phyloP scores from a whole-genome alignment of 1,140 invertebrate species.

The Papilio polyxenes region DNA sequence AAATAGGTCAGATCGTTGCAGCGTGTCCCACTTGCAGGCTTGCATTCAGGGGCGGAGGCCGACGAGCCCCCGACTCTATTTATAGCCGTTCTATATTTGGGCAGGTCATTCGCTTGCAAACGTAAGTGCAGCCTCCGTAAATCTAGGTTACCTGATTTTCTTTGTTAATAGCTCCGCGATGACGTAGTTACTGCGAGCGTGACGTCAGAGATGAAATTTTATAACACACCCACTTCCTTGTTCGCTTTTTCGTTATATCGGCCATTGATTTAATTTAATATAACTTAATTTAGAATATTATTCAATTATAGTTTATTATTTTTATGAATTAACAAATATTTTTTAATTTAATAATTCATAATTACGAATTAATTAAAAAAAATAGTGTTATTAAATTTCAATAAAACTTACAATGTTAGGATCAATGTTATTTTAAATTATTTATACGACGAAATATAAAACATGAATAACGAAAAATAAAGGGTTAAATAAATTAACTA shows the following conservation, averaged over 20 bases:
- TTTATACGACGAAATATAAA: neutral
- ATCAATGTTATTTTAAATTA: neutral
- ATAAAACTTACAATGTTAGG: too few relatives aligned
- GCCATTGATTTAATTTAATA: neutral
- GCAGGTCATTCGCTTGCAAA: conserved; percentile 73
- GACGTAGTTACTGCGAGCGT: conserved; percentile 65
- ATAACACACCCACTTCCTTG: conserved; percentile 34
- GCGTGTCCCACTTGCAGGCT: conserved; percentile 69
- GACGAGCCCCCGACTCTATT: conserved; percentile 66
- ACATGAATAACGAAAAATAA: neutral
- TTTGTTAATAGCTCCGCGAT: conserved; percentile 68
- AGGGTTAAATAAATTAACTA: neutral
- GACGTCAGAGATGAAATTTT: conserved; percentile 62
- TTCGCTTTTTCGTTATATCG: conserved; percentile 3
- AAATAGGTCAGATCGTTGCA: conserved; percentile 80
- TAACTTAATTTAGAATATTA: neutral
- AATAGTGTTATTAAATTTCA: neutral
- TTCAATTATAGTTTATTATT: neutral
- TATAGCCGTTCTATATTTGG: conserved; percentile 78
- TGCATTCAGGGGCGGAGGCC: conserved; percentile 67
- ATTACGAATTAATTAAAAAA: too few relatives aligned
- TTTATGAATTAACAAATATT: too few relatives aligned
- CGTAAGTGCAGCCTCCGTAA: conserved; percentile 74
- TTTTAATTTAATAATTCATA: neutral
- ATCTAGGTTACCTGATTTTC: conserved; percentile 79